Evolutionary conservation across 2,888 invertebrate species (phyloP).

Genomic region (Acronicta psi): DNA sequence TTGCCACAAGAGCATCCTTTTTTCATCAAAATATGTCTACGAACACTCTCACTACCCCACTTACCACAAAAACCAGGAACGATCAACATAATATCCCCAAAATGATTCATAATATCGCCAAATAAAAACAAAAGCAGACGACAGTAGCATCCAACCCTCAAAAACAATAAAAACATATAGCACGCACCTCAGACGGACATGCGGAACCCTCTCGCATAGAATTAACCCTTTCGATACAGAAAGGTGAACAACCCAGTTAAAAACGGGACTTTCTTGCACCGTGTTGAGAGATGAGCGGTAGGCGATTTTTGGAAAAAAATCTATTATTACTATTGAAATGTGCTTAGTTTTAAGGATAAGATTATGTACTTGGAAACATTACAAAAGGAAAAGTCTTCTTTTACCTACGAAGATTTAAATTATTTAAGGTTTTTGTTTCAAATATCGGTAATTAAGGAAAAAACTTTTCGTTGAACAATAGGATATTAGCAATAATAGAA

Average conservation of each 20-base stretch:
- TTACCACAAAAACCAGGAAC: slow-evolving; percentile 52
- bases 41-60: slow-evolving; percentile 32
- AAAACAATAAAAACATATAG: slow-evolving; percentile 77
- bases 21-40: slow-evolving; percentile 1
- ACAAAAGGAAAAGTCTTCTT: too few relatives aligned
- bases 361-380: too few relatives aligned
- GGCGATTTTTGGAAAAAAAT: slow-evolving; percentile 54
- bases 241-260: slow-evolving; percentile 87
- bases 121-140: slow-evolving; percentile 68
- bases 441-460: too few relatives aligned
- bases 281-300: slow-evolving; percentile 52
- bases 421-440: too few relatives aligned
- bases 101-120: slow-evolving; percentile 59
- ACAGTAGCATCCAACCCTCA: slow-evolving; percentile 70
- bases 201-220: slow-evolving; percentile 80
- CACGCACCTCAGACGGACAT: slow-evolving; percentile 79
- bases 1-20: background rate
- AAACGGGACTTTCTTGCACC: slow-evolving; percentile 76
- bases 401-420: too few relatives aligned
- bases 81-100: slow-evolving; percentile 55
- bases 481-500: too few relatives aligned
- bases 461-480: too few relatives aligned
- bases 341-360: background rate
- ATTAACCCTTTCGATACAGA: slow-evolving; percentile 85
- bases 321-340: background rate